Base-by-base conservation (phyloP, 1,140 invertebrate genomes). In the Cotesia chilonis region DNA sequence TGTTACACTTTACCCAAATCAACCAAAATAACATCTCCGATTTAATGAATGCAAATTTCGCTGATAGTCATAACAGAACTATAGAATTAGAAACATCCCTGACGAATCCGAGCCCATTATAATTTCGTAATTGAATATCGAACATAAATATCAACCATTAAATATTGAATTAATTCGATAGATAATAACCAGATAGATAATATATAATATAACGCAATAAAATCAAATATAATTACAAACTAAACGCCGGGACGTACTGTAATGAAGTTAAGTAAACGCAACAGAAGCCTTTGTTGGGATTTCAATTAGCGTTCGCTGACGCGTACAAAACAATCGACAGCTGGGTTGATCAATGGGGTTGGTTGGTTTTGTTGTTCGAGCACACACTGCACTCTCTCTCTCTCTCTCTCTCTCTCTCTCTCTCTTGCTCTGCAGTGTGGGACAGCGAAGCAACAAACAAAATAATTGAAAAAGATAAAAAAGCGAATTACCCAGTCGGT, bases 241-340 rank as follows among this genome's bases (percentile, higher is more conserved):
- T 3, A 47, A 47, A 47, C 41, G 41, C 3, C 9, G 41, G 6
- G 6, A 47, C 10, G 41, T 47, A 47, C 3, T 2, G 7, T 9
- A 37, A 37, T 63, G 35, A 63, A 63, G 36, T 12, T 64, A 35
- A 52, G 35, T 55, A 51, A 61, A 73, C 47, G 54, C 55, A 61
- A 60, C 59, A 64, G 66, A 61, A 67, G n/a, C 57, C 61, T 68
- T 68, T 73, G 55, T 63, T 61, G 36, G 54, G 41, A 67, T 64
- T 73, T 68, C 60, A 73, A 73, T 73, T 68, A 73, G 55, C 51
- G 57, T 54, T 68, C 51, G 60, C 38, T 68, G 65, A 68, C 54
- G 64, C 70, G 55, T 66, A 64, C 41, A 64, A 72, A 67, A 72
- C 70, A 72, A 72, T 72, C 67, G 63, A 60, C 66, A 72, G 54